Conservation (phyloP, 2,797 vertebrate genomes). For the Enoplosus armatus region DNA sequence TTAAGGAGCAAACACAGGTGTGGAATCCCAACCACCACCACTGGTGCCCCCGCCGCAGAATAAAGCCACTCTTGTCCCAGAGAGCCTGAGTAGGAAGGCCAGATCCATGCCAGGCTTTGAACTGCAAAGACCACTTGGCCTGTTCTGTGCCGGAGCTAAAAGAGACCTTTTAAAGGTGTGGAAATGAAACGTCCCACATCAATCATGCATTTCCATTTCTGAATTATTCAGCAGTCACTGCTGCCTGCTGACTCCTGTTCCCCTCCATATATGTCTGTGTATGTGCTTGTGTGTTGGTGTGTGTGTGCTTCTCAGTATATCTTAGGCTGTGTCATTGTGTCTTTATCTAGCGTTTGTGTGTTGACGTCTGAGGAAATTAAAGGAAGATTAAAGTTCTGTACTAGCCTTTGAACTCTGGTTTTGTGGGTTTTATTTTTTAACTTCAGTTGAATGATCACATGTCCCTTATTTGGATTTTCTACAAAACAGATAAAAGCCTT, state of each 20-base stretch:
- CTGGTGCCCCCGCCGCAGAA: conserved; percentile 69
- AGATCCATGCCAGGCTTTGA: conserved; percentile 80
- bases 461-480: not conserved
- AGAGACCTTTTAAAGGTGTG: conserved; percentile 82
- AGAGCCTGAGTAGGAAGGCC: conserved; percentile 75
- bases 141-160: conserved; percentile 74
- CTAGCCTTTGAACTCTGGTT: not conserved
- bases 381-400: not conserved
- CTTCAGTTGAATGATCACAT: not conserved
- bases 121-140: conserved; percentile 77
- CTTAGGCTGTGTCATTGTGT: conserved; percentile 30
- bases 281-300: conserved; percentile 11
- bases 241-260: conserved; percentile 50
- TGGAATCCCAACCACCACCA: conserved; percentile 76
- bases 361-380: conserved; percentile 15
- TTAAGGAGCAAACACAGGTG: conserved; percentile 88
- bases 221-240: conserved; percentile 79
- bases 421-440: not conserved
- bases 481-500: not conserved
- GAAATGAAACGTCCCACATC: conserved; percentile 87
- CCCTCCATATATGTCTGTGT: conserved; percentile 5
- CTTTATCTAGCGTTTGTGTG: conserved; percentile 15
- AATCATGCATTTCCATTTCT: conserved; percentile 82
- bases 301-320: conserved; percentile 10
- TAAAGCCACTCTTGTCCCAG: conserved; percentile 85